Percentiles rank a stretch among this genome's conserved stretches.
These are phyloP conservation scores for Sebastes steindachneri DNA, from an alignment of 2,797 vertebrate genomes.

Conservation along the genomic window DNA sequence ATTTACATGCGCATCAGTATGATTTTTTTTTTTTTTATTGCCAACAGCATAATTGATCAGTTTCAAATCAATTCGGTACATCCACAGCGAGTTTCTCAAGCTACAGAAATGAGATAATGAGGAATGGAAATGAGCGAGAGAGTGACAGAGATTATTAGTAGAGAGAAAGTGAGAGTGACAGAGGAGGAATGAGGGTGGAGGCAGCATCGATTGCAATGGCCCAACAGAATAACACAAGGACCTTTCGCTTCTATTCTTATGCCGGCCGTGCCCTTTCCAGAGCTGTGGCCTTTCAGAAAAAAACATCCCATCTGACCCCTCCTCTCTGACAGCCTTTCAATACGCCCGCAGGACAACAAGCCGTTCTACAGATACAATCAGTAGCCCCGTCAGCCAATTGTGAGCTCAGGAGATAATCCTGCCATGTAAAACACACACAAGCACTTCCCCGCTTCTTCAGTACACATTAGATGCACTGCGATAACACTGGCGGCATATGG, in stretches of 20 bases:
- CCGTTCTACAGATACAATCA: conserved; percentile 69
- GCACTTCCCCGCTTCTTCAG: conserved; percentile 20
- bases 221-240: conserved; percentile 52
- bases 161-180: conserved; percentile 39
- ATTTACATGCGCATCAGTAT: conserved; percentile 36
- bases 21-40: conserved; percentile 15
- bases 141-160: conserved; percentile 36
- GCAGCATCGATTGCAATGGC: conserved; percentile 55
- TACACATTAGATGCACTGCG: conserved; percentile 28
- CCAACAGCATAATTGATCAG: conserved; percentile 38
- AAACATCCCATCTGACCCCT: conserved; percentile 59
- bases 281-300: conserved; percentile 55
- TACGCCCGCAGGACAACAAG: conserved; percentile 70
- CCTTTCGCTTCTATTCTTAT: conserved; percentile 69
- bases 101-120: conserved; percentile 38
- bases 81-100: conserved; percentile 28
- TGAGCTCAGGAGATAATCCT: conserved; percentile 57
- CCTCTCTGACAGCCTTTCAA: conserved; percentile 70
- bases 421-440: conserved; percentile 55
- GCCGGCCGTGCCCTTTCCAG: conserved; percentile 67
- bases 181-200: conserved; percentile 29
- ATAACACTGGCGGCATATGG: conserved; percentile 12
- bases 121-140: conserved; percentile 21
- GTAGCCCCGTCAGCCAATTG: conserved; percentile 45
- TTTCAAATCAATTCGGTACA: conserved; percentile 41